These are phyloP conservation scores for Hirudinaria manillensis DNA, from an alignment of 2,888 invertebrate genomes.

Conservation along the genomic window DNA sequence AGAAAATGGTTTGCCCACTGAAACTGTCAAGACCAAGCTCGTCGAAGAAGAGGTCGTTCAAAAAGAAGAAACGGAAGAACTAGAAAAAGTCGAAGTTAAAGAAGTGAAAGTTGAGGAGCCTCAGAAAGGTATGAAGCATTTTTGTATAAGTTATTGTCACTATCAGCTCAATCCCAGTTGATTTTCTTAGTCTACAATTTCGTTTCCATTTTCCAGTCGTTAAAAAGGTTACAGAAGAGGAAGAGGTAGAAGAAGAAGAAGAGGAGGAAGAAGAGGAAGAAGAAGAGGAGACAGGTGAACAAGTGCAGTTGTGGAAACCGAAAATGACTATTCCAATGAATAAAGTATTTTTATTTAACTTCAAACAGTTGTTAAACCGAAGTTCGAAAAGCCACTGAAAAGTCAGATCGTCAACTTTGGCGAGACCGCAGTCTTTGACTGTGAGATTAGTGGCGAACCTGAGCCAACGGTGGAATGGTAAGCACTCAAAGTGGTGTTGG, in stretches of 20 bases:
- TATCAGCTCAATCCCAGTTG: too few relatives aligned
- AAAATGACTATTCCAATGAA: too few relatives aligned
- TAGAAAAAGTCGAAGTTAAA: background rate
- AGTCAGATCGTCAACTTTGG: slow-evolving; percentile 2
- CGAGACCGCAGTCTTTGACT: background rate
- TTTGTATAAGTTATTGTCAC: too few relatives aligned
- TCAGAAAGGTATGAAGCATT: too few relatives aligned
- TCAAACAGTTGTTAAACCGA: background rate
- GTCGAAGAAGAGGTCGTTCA: background rate
- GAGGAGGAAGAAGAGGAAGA: slow-evolving; percentile 22
- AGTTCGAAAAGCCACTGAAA: background rate
- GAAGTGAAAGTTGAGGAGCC: background rate
- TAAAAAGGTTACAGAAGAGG: too few relatives aligned
- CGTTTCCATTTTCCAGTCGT: background rate
- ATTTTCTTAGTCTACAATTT: too few relatives aligned
- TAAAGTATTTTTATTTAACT: too few relatives aligned
- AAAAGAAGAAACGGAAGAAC: background rate
- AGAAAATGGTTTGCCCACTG: too few relatives aligned
- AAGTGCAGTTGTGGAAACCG: background rate
- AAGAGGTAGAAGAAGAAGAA: slow-evolving; percentile 7
- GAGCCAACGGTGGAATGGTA: background rate
- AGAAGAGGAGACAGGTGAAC: slow-evolving; percentile 23
- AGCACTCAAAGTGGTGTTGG: too few relatives aligned
- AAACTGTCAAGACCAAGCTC: background rate
- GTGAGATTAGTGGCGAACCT: background rate